Evolutionary conservation across 2,113 vertebrate genomes (phyloP).

Genomic region (Heterotis niloticus): DNA sequence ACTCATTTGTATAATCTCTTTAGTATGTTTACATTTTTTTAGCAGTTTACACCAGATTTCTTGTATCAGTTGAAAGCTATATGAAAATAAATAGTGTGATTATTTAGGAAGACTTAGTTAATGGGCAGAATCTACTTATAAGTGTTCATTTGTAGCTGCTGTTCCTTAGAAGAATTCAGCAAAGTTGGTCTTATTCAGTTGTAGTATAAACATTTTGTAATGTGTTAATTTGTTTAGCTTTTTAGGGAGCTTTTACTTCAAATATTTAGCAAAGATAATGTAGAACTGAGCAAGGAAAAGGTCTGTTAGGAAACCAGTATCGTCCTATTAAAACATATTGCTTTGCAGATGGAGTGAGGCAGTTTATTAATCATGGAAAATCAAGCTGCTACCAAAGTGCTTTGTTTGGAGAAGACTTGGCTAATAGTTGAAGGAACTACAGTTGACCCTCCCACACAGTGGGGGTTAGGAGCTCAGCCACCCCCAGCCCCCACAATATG

Average conservation of each 20-base stretch:
- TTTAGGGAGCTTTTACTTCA: not conserved
- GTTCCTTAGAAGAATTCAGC: not conserved
- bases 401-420: not conserved
- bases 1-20: too few species aligned
- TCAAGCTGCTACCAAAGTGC: not conserved
- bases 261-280: not conserved
- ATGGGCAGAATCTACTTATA: too few species aligned
- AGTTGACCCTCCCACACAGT: too few species aligned
- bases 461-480: too few species aligned
- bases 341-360: not conserved
- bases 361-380: slow-evolving; percentile 7
- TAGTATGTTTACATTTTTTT: too few species aligned
- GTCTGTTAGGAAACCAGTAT: too few species aligned
- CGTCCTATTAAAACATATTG: not conserved
- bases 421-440: not conserved
- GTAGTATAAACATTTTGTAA: not conserved
- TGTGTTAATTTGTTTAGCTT: not conserved
- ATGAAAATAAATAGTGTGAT: too few species aligned
- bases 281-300: not conserved
- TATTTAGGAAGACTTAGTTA: too few species aligned
- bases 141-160: not conserved
- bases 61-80: too few species aligned
- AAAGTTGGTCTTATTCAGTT: not conserved
- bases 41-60: too few species aligned
- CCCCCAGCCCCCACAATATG: too few species aligned